phyloP scores from a whole-genome alignment of 2,113 vertebrate species.

The Sander lucioperca region DNA sequence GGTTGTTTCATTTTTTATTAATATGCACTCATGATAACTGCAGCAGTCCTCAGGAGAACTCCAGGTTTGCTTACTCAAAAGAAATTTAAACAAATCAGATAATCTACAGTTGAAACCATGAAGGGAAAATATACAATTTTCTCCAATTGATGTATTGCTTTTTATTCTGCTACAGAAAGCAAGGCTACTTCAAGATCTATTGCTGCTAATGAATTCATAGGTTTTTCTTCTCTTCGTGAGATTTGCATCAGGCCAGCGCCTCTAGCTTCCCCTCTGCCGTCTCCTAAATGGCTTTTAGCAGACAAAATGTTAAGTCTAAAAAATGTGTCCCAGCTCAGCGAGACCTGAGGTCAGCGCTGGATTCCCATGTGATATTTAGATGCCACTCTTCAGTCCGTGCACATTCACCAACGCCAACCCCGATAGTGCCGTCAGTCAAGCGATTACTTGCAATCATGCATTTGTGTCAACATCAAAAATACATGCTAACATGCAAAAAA shows the following conservation, averaged over 20 bases:
- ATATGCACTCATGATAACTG: constrained; percentile 71
- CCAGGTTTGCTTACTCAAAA: constrained; percentile 64
- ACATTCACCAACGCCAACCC: constrained; percentile 35
- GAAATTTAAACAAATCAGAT: constrained; percentile 14
- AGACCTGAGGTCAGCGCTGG: constrained; percentile 40
- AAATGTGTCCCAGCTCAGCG: constrained; percentile 36
- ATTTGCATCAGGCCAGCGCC: constrained; percentile 32
- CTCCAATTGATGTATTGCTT: constrained; percentile 40
- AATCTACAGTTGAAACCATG: constrained; percentile 37
- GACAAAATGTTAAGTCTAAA: constrained; percentile 22
- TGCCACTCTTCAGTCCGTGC: constrained; percentile 51
- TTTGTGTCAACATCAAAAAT: constrained; percentile 55
- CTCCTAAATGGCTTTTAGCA: constrained; percentile 32
- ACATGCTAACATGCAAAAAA: constrained; percentile 8
- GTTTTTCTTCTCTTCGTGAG: constrained; percentile 27
- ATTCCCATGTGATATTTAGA: constrained; percentile 43
- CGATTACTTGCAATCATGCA: constrained; percentile 49
- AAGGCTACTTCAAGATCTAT: constrained; percentile 55
- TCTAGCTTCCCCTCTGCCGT: constrained; percentile 6
- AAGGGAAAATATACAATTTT: constrained; percentile 52
- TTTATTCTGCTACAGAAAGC: constrained; percentile 49
- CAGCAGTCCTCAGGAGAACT: constrained; percentile 81
- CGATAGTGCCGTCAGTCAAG: constrained; percentile 50
- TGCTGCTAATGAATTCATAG: constrained; percentile 71
- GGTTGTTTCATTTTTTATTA: constrained; percentile 18